A percentile compares a stretch with the other conserved stretches of the same genome.
Conservation (phyloP, 2,797 vertebrate species). For the Arremon brunneinucha region DNA sequence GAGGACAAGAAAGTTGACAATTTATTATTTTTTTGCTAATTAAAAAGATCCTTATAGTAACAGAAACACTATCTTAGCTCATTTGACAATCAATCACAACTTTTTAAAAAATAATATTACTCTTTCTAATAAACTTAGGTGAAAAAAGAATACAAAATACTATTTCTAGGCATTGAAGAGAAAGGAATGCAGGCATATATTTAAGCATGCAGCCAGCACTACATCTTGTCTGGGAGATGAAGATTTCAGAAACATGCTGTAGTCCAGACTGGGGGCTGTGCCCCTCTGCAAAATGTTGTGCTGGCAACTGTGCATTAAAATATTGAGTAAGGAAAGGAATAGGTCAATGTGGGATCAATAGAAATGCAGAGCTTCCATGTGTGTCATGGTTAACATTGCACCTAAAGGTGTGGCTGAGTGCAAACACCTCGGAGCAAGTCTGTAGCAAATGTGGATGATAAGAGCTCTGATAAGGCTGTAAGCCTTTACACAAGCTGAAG, state of each 20-base stretch:
- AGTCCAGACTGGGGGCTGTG: not conserved
- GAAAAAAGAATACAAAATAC: not conserved
- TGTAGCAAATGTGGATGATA: not conserved
- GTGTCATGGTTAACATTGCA: not conserved
- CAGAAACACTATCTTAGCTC: not conserved
- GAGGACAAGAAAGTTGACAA: not conserved
- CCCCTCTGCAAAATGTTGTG: not conserved
- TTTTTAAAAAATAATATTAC: not conserved
- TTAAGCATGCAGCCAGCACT: not conserved
- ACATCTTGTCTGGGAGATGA: not conserved
- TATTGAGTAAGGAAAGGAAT: not conserved
- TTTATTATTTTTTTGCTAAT: not conserved
- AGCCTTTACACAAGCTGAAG: not conserved
- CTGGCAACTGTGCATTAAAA: not conserved
- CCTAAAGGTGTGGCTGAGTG: not conserved
- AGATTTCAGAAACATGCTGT: not conserved
- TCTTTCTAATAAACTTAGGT: constrained; percentile 4
- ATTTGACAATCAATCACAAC: constrained; percentile 50
- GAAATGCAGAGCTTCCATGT: not conserved
- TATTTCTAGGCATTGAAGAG: not conserved
- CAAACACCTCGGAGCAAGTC: not conserved
- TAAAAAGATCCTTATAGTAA: not conserved
- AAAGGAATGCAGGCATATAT: not conserved
- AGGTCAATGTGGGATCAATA: not conserved
- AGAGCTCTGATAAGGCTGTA: not conserved